A percentile compares a stretch with the other conserved stretches of the same genome.
Evolutionary conservation across 2,797 vertebrate species (phyloP).

Genomic region (Pseudomugil gertrudae): DNA sequence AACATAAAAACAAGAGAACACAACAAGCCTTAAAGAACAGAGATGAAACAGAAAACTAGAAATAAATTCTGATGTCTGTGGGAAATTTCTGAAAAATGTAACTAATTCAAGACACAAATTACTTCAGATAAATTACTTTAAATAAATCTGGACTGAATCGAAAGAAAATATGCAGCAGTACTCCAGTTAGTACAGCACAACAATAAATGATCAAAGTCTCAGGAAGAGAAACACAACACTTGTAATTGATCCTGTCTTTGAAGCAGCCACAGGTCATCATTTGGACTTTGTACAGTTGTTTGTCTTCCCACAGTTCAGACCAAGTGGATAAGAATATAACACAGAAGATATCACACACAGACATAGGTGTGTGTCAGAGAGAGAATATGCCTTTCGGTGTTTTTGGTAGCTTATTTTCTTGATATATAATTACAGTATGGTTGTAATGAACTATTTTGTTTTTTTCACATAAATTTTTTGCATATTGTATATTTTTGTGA

Average conservation of each 20-base stretch:
- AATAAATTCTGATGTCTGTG: neutral
- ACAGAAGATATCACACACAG: constrained; percentile 36
- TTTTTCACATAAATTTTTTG: too few species aligned
- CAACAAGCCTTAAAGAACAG: constrained; percentile 12
- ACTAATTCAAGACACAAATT: neutral
- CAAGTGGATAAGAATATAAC: constrained; percentile 58
- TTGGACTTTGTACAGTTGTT: constrained; percentile 68
- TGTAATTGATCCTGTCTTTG: constrained; percentile 55
- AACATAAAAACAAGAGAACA: too few species aligned
- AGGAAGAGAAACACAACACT: neutral
- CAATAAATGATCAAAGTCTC: constrained; percentile 3
- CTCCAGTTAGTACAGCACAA: neutral
- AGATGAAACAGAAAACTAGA: neutral
- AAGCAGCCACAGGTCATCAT: constrained; percentile 47
- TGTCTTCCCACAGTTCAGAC: constrained; percentile 54
- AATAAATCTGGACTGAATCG: too few species aligned
- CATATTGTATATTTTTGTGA: too few species aligned
- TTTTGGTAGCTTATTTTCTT: constrained; percentile 33
- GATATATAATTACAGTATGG: neutral
- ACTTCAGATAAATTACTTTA: too few species aligned
- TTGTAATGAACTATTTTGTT: too few species aligned
- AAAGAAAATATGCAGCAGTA: neutral
- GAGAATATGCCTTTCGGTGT: neutral
- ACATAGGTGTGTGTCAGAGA: constrained; percentile 37
- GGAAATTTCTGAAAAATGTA: neutral